Evolutionary conservation across 2,797 vertebrate genomes (phyloP), one percentile per base, ranked within the genome.

Genomic region (Crypturellus tataupa): DNA sequence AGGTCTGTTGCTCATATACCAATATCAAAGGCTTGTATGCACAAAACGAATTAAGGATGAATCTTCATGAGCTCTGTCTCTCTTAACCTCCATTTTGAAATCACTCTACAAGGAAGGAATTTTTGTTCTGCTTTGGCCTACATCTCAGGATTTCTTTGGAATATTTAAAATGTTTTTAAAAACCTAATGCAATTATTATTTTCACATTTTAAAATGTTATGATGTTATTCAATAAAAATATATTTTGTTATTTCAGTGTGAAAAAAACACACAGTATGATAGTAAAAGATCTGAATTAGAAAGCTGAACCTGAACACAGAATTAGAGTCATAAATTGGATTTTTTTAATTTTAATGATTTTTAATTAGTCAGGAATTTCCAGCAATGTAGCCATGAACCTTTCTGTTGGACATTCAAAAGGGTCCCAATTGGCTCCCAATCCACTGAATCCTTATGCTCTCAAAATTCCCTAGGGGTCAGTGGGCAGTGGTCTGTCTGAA

Each of bases 1-100:
- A 90, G 89, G 94, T 93, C 55, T 91, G 12, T 81, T 90, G 70
- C 77, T 93, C 35, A 40, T 91, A 33, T 73, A 79, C 35, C 90
- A 81, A 87, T 82, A 80, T 79, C 85, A 92, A 55, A 69, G 29
- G 35, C 58, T 92, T 95, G 87, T 89, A 62, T 82, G 64, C 62
- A 56, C 44, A 77, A 63, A 79, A 44, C 58, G 31, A 86, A 78
- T 75, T 92, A 65, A 87, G 37, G 39, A 19, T 55, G 75, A 70
- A 56, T 76, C 86, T 55, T 85, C 25, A 80, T 91, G 69, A 86
- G 53, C 31, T 63, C 13, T 37, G 0, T 49, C 29, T 51, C 4
- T 23, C 91, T 89, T 68, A 40, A 78, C 64, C 73, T 10, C 51
- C 68, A 9, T 63, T 94, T 69, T 85, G 68, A 87, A 85, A 63